Evolutionary conservation across 2,113 vertebrate genomes (phyloP), one percentile per base, ranked within the genome.

Genomic region (Heliornis fulica): DNA sequence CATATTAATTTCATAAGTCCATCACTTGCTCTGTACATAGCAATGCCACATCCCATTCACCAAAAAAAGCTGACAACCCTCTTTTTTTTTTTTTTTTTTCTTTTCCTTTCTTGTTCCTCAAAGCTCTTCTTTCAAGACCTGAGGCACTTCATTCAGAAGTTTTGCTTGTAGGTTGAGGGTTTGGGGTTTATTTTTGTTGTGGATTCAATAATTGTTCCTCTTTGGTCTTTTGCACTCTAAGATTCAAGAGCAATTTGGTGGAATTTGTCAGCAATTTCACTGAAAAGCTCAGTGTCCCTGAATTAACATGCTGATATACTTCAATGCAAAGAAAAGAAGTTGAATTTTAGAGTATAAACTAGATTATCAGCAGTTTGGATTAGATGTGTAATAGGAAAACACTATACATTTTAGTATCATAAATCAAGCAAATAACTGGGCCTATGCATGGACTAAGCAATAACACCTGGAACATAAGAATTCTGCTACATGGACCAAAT

Each of bases 1-100:
- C n/a, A 36, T 86, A 92, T 92, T 97, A 57, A 83, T 89, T 93
- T 86, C 81, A 81, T 61, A 94, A 12, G 23, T 43, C 96, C 38
- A 28, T 69, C 61, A 56, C 28, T 83, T 71, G 65, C 36, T 89
- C 31, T 72, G 41, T 87, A 94, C 89, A 54, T 72, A 89, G 34
- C n/a, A 60, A 28, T 78, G 34, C 60, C 71, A 86, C 17, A 77
- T 87, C 51, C 25, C 68, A 88, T 92, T 93, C 68, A 43, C 53
- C n/a, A n/a, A 86, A 79, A 90, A 80, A n/a, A 85, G 18, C 7
- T 51, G 34, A 96, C 79, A 48, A 5, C 7, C 8, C 46, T 21
- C 46, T 22, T 66, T 56, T 28, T 64, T 25, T 16, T 11, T 22
- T 29, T 28, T 31, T 32, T 8, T 6, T 32, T 23, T 5, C 0